phyloP scores from a whole-genome alignment of 2,888 invertebrate species.

The Agelastica alni region DNA sequence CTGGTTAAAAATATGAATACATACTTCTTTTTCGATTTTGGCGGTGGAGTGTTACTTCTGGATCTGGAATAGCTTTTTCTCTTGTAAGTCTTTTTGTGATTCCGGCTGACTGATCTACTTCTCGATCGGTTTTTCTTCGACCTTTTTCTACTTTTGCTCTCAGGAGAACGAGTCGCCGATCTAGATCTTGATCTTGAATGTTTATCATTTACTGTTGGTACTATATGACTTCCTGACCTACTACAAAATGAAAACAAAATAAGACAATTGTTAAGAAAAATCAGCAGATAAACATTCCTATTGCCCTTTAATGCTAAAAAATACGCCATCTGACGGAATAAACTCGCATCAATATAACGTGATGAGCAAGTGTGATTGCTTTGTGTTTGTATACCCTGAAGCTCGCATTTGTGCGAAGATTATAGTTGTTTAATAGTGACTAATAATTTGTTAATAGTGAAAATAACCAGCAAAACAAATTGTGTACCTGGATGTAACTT shows the following conservation, averaged over 20 bases:
- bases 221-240: constrained; percentile 56
- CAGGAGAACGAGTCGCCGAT: constrained; percentile 51
- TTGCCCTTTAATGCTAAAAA: too few relatives aligned
- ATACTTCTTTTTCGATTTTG: constrained; percentile 47
- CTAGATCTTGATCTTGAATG: constrained; percentile 47
- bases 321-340: too few relatives aligned
- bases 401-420: too few relatives aligned
- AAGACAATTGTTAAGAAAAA: constrained; percentile 3
- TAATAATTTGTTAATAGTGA: too few relatives aligned
- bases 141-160: constrained; percentile 50
- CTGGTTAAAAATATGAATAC: too few relatives aligned
- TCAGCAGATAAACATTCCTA: too few relatives aligned
- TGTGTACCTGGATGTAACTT: too few relatives aligned
- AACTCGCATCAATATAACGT: too few relatives aligned
- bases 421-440: too few relatives aligned
- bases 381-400: too few relatives aligned
- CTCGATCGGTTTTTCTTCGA: constrained; percentile 54
- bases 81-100: constrained; percentile 54
- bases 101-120: constrained; percentile 45
- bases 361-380: too few relatives aligned
- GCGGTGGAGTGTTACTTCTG: constrained; percentile 53
- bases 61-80: constrained; percentile 54
- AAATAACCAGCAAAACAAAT: too few relatives aligned
- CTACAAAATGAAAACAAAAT: constrained; percentile 44
- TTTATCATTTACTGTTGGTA: constrained; percentile 50